Percentiles rank a stretch among this genome's conserved stretches.
Evolutionary conservation across 2,797 vertebrate genomes (phyloP).

Genomic region (Amblyopsis hoosieri): DNA sequence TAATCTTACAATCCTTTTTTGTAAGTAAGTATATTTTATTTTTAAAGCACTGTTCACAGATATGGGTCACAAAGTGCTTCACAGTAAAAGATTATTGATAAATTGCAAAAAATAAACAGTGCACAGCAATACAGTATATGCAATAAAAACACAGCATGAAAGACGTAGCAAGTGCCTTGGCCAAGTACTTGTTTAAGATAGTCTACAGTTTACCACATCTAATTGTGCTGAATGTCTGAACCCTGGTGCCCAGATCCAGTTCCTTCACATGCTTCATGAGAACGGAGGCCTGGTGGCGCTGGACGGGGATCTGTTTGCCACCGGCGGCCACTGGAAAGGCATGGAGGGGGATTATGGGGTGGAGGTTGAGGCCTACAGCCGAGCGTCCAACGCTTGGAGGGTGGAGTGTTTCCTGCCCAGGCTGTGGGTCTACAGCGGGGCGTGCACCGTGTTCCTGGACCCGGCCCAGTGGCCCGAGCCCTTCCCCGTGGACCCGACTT

Average conservation of each 20-base stretch:
- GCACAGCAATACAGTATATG: no score
- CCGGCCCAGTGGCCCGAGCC: constrained; percentile 84
- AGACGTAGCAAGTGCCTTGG: no score
- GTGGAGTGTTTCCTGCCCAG: constrained; percentile 86
- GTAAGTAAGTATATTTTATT: no score
- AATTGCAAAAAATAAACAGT: no score
- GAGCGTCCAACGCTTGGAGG: constrained; percentile 81
- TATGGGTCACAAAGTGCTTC: no score
- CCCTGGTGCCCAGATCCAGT: constrained; percentile 82
- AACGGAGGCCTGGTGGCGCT: constrained; percentile 89
- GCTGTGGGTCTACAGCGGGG: constrained; percentile 93
- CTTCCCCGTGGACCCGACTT: constrained; percentile 71
- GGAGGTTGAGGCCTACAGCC: constrained; percentile 92
- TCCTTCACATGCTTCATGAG: constrained; percentile 94
- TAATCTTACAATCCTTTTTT: no score
- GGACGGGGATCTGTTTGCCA: constrained; percentile 83
- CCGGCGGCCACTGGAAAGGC: constrained; percentile 95
- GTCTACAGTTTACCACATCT: not conserved
- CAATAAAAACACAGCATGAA: no score
- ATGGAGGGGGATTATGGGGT: constrained; percentile 94
- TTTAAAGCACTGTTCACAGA: no score
- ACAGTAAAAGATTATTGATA: no score
- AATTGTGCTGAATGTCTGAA: not conserved
- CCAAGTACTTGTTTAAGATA: no score
- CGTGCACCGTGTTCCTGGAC: constrained; percentile 89